Evolutionary conservation across 2,113 vertebrate genomes (phyloP).

Genomic region (Montifringilla adamsi): DNA sequence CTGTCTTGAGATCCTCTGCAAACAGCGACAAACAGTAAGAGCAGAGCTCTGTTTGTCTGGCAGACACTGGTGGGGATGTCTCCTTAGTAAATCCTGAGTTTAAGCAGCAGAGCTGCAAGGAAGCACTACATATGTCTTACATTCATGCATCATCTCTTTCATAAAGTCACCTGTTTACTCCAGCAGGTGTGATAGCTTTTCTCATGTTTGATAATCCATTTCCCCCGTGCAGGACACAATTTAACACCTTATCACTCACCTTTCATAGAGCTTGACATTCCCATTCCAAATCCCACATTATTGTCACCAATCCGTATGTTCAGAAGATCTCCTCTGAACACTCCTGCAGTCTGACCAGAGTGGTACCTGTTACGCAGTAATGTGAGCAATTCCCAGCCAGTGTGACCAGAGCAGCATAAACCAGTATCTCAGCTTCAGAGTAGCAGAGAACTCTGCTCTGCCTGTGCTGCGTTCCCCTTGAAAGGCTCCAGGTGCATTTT

Average conservation of each 20-base stretch:
- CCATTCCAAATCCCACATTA: not conserved
- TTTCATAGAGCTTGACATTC: not conserved
- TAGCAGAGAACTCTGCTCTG: not conserved
- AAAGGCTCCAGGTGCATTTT: not conserved
- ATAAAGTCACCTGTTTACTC: not conserved
- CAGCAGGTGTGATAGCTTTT: not conserved
- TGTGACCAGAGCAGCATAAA: not conserved
- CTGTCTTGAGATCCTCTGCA: not conserved
- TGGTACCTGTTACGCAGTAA: accelerated
- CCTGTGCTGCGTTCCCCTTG: accelerated
- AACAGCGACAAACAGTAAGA: not conserved
- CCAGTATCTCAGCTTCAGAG: not conserved
- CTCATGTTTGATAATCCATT: not conserved
- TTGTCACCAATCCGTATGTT: not conserved
- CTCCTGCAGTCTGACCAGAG: not conserved
- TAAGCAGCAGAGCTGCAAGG: not conserved
- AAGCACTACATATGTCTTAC: not conserved
- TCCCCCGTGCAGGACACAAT: not conserved
- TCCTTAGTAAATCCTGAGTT: not conserved
- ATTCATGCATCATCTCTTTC: not conserved
- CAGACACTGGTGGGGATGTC: not conserved
- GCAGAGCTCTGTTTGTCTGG: not conserved
- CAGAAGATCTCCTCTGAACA: not conserved
- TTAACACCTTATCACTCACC: not conserved
- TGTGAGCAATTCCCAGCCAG: not conserved